Conservation (phyloP, 2,888 invertebrate species). For the Phyllotreta cruciferae region DNA sequence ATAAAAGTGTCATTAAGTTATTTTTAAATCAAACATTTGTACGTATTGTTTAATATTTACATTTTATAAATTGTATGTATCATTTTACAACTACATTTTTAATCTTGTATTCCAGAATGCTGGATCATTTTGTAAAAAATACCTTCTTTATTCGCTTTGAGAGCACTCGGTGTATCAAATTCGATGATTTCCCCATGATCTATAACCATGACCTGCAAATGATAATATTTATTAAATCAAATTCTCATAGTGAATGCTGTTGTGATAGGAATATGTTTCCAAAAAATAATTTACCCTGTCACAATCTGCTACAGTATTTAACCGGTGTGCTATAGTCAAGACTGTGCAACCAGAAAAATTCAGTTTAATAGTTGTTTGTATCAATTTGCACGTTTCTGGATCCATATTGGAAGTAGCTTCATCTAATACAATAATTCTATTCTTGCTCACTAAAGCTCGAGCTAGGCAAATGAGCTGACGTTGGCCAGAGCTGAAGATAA, state of each 20-base stretch:
- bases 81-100: not conserved
- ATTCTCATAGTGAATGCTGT: slow-evolving; percentile 66
- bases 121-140: slow-evolving; percentile 67
- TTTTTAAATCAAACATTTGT: no score
- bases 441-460: slow-evolving; percentile 64
- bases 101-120: slow-evolving; percentile 63
- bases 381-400: slow-evolving; percentile 77
- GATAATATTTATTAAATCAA: slow-evolving; percentile 25
- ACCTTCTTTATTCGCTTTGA: slow-evolving; percentile 64
- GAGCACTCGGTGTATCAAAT: slow-evolving; percentile 71
- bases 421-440: slow-evolving; percentile 58
- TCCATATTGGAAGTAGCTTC: slow-evolving; percentile 87
- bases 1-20: no score
- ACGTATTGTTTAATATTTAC: no score
- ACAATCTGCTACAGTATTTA: slow-evolving; percentile 86
- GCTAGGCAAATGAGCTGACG: slow-evolving; percentile 74
- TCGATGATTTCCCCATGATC: slow-evolving; percentile 77
- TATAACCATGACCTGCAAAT: slow-evolving; percentile 70
- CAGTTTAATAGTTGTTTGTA: slow-evolving; percentile 76
- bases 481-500: slow-evolving; percentile 61
- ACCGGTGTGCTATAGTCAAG: slow-evolving; percentile 81
- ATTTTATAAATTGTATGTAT: no score
- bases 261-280: slow-evolving; percentile 74
- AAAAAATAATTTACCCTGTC: slow-evolving; percentile 84
- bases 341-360: slow-evolving; percentile 81